These are phyloP conservation scores for Dallia pectoralis DNA, from an alignment of 2,797 vertebrate genomes.

Conservation along the genomic window DNA sequence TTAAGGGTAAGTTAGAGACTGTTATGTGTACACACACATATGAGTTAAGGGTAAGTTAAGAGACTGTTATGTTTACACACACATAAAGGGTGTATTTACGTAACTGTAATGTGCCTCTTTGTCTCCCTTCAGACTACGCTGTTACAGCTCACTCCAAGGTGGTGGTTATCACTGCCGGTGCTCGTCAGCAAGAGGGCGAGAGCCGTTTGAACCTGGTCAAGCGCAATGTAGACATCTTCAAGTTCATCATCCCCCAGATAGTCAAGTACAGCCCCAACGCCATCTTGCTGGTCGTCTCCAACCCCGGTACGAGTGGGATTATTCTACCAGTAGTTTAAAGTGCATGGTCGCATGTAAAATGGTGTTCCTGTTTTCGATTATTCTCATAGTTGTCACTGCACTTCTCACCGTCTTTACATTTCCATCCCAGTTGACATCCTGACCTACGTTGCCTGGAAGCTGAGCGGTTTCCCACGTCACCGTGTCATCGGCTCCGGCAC, in stretches of 20 bases:
- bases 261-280: slow-evolving; percentile 96
- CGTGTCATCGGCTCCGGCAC: slow-evolving; percentile 95
- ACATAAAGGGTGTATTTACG: not conserved
- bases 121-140: slow-evolving; percentile 78
- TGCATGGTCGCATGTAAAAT: not conserved
- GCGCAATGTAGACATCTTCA: slow-evolving; percentile 97
- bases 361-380: not conserved
- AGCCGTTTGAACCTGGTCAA: slow-evolving; percentile 96
- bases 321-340: no score
- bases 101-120: not conserved
- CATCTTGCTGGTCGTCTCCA: slow-evolving; percentile 92
- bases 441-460: slow-evolving; percentile 98
- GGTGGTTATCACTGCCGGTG: slow-evolving; percentile 94
- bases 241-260: slow-evolving; percentile 96
- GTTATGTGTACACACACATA: not conserved
- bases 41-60: slow-evolving; percentile 70
- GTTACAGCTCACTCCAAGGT: slow-evolving; percentile 93
- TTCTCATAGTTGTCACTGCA: not conserved
- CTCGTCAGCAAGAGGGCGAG: slow-evolving; percentile 95
- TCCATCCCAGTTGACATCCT: slow-evolving; percentile 86
- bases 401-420: not conserved
- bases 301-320: slow-evolving; percentile 82
- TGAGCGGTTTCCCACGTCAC: slow-evolving; percentile 94
- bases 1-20: slow-evolving; percentile 81
- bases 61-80: not conserved